phyloP scores from a whole-genome alignment of 2,797 vertebrate species.

The Eptatretus atami region DNA sequence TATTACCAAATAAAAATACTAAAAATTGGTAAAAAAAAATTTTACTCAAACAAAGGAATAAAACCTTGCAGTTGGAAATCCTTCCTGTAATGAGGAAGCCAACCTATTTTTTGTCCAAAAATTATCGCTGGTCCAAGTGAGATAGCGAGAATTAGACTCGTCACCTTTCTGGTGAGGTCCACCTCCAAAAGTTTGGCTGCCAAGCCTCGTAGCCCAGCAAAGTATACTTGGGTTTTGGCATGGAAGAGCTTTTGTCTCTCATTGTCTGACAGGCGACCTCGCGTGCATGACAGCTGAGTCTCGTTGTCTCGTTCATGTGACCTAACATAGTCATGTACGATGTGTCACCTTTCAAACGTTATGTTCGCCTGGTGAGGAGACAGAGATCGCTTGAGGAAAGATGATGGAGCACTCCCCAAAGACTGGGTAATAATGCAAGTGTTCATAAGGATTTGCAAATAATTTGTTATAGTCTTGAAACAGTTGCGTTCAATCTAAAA shows the following conservation, averaged over 20 bases:
- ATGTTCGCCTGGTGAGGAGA: conserved; percentile 31
- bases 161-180: background rate
- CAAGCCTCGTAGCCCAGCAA: conserved; percentile 31
- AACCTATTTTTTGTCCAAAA: too few species aligned
- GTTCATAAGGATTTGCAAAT: too few species aligned
- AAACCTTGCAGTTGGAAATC: too few species aligned
- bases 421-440: too few species aligned
- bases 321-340: conserved; percentile 42
- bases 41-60: too few species aligned
- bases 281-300: conserved; percentile 33
- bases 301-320: conserved; percentile 37
- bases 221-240: conserved; percentile 31
- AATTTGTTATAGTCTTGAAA: too few species aligned
- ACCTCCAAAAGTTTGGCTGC: background rate
- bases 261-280: conserved; percentile 22
- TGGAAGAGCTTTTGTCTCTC: conserved; percentile 17
- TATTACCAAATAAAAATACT: too few species aligned
- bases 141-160: background rate
- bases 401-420: too few species aligned
- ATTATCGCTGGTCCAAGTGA: too few species aligned
- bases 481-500: too few species aligned
- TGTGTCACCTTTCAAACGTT: conserved; percentile 27
- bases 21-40: too few species aligned
- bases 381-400: background rate
- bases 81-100: too few species aligned